Base-by-base conservation (phyloP, 2,888 invertebrate species). In the Pinctada fucata region DNA sequence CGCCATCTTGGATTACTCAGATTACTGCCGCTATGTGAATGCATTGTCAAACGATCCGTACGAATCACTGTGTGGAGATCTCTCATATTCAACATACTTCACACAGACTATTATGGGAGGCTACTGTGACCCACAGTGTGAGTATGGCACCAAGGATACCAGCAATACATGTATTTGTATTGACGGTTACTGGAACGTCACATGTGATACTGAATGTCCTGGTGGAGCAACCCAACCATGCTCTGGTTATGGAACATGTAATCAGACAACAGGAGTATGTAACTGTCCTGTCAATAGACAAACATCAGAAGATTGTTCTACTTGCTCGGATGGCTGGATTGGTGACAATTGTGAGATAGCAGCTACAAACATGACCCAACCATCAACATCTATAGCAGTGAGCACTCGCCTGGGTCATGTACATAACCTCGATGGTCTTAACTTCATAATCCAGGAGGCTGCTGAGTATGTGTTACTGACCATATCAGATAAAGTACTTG, bases 181-280 rank as follows among this genome's bases (percentile, higher is more conserved):
- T 50, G 58, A 63, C 45, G 87, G 88, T 5, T 87, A 84, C 82
- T 87, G 85, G 83, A 85, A 85, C 47, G 66, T 78, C 0, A 69
- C 84, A 47, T 89, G 89, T 76, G 76, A 82, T 10, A 67, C 72
- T n/a, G 79, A 82, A 48, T 89, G 88, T 76, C 88, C 88, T 13
- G 89, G 89, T 49, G 87, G 88, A 5, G 77, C 80, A 2, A 47
- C 16, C 2, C 79, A 77, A 45, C 86, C 87, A 13, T 89, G 88
- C 69, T 83, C 84, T 8, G 88, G 88, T 2, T 83, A 83, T 68
- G 88, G 88, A 31, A 82, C 84, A 48, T 89, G 89, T 79, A 82
- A 88, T 74, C 65, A 73, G 13, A 47, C 68, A 8, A 83, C 79
- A 2, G 88, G 88, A 5, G 31, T 45, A 31, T 89, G 88, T 76